Conservation (phyloP, 2,113 vertebrate species). For the Salvelinus namaycush region DNA sequence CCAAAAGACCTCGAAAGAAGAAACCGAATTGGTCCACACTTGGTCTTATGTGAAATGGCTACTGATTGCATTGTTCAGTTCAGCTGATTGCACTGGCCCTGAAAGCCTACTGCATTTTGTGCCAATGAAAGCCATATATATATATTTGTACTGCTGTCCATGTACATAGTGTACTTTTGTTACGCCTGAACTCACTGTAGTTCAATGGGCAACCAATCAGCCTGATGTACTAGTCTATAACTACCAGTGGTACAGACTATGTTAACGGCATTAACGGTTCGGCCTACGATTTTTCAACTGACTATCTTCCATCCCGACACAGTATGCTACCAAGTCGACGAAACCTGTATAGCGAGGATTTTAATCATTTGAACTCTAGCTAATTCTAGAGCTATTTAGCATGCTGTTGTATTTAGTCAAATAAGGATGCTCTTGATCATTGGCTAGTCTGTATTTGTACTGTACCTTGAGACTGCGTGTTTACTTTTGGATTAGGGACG, state of each 20-base stretch:
- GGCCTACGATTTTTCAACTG: not conserved
- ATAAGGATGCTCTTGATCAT: constrained; percentile 36
- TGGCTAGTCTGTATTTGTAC: constrained; percentile 60
- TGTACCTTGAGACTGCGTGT: constrained; percentile 52
- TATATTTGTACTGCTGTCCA: constrained; percentile 41
- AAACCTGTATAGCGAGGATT: not conserved
- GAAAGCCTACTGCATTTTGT: constrained; percentile 34
- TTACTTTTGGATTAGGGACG: constrained; percentile 30
- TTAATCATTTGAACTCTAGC: constrained; percentile 15
- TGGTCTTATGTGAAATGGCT: too few relatives aligned
- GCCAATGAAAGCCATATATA: constrained; percentile 39
- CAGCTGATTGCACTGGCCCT: not conserved
- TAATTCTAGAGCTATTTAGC: constrained; percentile 62
- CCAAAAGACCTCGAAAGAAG: too few relatives aligned
- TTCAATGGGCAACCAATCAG: not conserved
- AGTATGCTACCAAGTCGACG: constrained; percentile 55
- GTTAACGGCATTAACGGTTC: too few relatives aligned
- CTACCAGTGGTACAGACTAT: not conserved
- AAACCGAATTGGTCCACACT: too few relatives aligned
- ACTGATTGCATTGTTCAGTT: not conserved
- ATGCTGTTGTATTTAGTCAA: constrained; percentile 58
- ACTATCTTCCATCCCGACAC: constrained; percentile 11
- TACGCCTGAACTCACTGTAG: not conserved
- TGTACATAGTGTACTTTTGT: constrained; percentile 59
- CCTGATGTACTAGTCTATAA: not conserved